Evolutionary conservation across 2,113 vertebrate genomes (phyloP), one percentile per base, ranked within the genome.

Genomic region (Nothoprocta pentlandii): DNA sequence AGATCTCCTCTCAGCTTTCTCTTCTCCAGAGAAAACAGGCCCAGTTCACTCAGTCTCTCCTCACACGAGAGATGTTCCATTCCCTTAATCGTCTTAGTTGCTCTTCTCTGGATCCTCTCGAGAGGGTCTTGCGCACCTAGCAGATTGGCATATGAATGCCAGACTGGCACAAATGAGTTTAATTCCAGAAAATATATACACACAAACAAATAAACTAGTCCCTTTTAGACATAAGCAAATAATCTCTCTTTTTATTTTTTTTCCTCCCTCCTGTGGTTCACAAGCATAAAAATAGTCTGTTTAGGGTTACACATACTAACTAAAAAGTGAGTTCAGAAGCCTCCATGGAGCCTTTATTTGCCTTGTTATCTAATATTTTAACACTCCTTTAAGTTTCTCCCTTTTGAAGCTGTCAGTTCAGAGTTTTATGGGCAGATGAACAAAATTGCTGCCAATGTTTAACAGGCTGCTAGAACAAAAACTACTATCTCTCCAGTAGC

Each of bases 221-320:
- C 12, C 9, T 71, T 78, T 83, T 79, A 20, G 0, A 0, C 1
- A 6, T 17, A 4, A 1, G 39, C n/a, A 42, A 44, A 62, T 80
- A 34, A 2, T 2, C 23, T 1, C 1, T 3, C 26, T 51, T 70
- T 32, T 22, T 20, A 36, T 42, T 39, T 39, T 39, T 39, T 39
- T 39, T 39, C 36, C 36, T 79, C 59, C 12, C 66, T 15, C 54
- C 12, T 75, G 56, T 74, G 19, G 2, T 75, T 84, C 12, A 44
- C 22, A 71, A 16, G 6, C 14, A 58, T 8, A 53, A 8, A 32
- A 56, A 34, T 3, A 44, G 5, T 12, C 21, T 89, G 17, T 34
- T 49, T 1, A 11, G 21, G 7, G 69, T 39, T 77, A 62, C 85
- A 74, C 10, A 80, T 20, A 56, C 9, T 63, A 78, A 75, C 15